Evolutionary conservation across 2,113 vertebrate species (phyloP).

Genomic region (Progne subis): DNA sequence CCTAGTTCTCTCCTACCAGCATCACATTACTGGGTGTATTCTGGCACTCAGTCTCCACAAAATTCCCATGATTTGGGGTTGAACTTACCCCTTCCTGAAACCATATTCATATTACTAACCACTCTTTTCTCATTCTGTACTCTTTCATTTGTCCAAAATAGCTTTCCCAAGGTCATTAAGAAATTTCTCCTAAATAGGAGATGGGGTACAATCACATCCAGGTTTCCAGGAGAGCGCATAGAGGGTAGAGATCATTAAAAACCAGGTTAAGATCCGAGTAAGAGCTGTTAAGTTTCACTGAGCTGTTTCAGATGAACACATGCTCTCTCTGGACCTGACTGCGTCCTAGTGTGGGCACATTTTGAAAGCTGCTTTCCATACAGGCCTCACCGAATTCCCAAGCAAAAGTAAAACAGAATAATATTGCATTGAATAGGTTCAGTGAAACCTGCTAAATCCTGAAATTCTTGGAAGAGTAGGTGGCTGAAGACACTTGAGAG

Average conservation of each 20-base stretch:
- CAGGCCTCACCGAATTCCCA: background rate
- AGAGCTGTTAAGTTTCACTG: background rate
- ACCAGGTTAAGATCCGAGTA: background rate
- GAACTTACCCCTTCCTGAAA: background rate
- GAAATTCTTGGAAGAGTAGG: background rate
- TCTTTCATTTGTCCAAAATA: background rate
- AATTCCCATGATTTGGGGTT: background rate
- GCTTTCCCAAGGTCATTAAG: background rate
- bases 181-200: background rate
- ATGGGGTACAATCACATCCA: background rate
- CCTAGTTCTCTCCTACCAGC: background rate
- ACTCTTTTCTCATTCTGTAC: background rate
- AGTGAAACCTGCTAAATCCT: background rate
- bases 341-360: background rate
- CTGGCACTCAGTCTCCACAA: background rate
- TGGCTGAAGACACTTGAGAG: background rate
- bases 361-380: background rate
- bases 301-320: background rate
- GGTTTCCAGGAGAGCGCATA: background rate
- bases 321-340: background rate
- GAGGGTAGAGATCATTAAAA: background rate
- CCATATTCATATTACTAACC: background rate
- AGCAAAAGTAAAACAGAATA: background rate
- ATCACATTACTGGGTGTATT: background rate
- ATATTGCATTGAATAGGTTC: background rate